A percentile compares a stretch with the other conserved stretches of the same genome.
These are phyloP conservation scores for Chaetodon trifascialis DNA, from an alignment of 2,113 vertebrate species.

Conservation along the genomic window DNA sequence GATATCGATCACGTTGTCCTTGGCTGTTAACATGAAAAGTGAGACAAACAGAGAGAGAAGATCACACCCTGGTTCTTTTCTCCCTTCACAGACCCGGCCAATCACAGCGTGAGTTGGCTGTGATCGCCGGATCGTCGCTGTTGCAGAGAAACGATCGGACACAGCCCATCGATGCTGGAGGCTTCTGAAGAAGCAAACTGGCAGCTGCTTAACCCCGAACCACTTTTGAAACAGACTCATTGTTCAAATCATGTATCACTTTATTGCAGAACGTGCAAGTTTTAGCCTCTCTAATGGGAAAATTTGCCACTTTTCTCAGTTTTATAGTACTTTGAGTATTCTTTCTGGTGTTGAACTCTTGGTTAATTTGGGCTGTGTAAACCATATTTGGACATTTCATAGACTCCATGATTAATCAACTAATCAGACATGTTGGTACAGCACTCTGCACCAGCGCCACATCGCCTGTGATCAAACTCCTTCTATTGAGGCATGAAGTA, in stretches of 20 bases:
- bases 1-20: background rate
- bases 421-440: background rate
- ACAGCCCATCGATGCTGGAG: too few relatives aligned
- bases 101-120: too few relatives aligned
- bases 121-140: too few relatives aligned
- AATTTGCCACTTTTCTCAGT: background rate
- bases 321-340: background rate
- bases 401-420: background rate
- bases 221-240: too few relatives aligned
- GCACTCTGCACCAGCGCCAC: background rate
- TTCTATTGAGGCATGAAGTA: slow-evolving; percentile 24
- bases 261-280: too few relatives aligned
- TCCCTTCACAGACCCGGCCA: background rate
- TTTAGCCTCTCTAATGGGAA: background rate
- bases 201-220: too few relatives aligned
- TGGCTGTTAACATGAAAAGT: background rate
- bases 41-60: background rate
- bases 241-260: too few relatives aligned
- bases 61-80: background rate
- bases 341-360: background rate
- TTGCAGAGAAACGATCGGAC: background rate
- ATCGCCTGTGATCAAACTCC: background rate
- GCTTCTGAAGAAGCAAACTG: too few relatives aligned
- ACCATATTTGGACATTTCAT: background rate
- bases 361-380: too few relatives aligned